These are phyloP conservation scores for Dicyrtoma fusca DNA, from an alignment of 2,888 invertebrate species.

Conservation along the genomic window DNA sequence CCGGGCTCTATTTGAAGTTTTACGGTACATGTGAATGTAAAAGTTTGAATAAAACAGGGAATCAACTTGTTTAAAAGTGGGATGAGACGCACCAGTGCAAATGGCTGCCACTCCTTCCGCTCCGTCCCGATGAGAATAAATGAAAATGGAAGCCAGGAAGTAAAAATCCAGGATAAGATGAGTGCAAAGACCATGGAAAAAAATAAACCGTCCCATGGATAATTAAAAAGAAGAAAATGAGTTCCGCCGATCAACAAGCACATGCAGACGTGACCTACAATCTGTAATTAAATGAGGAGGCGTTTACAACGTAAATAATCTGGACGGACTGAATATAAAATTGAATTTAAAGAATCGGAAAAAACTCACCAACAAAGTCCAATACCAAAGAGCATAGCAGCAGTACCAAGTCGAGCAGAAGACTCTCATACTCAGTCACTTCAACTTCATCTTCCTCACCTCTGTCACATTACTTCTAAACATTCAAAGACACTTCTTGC, in stretches of 20 bases:
- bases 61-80: neutral
- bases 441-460: neutral
- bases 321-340: no score
- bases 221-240: neutral
- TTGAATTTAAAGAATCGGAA: neutral
- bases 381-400: conserved; percentile 2
- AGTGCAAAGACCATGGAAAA: neutral
- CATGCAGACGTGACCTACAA: neutral
- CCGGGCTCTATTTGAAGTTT: no score
- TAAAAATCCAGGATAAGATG: neutral
- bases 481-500: no score
- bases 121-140: conserved; percentile 8
- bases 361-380: neutral
- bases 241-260: neutral
- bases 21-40: neutral
- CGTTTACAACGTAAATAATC: no score
- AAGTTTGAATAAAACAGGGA: neutral
- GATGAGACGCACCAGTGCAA: neutral
- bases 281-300: neutral
- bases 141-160: neutral
- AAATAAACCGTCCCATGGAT: neutral
- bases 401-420: conserved; percentile 8
- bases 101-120: neutral
- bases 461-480: no score
- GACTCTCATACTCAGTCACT: neutral